Evolutionary conservation across 92 coral and sea anemone species (phyloP), one percentile per base, ranked within the genome.

Genomic region (Actinernus sp.): DNA sequence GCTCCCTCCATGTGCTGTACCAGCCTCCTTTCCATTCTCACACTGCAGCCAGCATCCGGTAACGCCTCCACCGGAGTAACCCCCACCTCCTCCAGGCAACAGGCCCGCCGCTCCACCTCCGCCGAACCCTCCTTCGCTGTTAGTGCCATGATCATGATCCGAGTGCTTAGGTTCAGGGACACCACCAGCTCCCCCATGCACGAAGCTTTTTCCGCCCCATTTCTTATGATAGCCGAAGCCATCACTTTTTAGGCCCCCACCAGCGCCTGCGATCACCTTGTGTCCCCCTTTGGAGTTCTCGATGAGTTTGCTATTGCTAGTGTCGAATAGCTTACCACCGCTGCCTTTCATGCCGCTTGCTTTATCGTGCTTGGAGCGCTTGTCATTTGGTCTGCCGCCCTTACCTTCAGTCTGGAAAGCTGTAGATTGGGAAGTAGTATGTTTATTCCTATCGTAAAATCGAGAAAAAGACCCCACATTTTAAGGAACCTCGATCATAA

Each of bases 21-120:
- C 96, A 9, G 75, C 90, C 20, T 77, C 82, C 39, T 68, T 68
- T 2, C 87, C 93, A 47, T 81, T 67, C 34, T 79, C 71, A 19
- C 96, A 90, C 31, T 17, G 33, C 54, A 87, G 26, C 87, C 87
- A 89, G 25, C 96, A 89, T 12, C 98, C 98, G 8, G 49, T 70
- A 2, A 93, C 98, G 25, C 94, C 92, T 2, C 98, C 98, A 20
- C 98, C 98, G 6, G 89, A 90, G 74, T 84, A 93, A 21, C 98
- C 98, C 13, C 98, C 98, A 13, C 98, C 98, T 10, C 81, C 98
- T 2, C 98, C 98, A 14, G 98, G 93, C 40, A 93, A 74, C 51
- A 93, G 71, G 10, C 97, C 93, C n/a, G 93, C 92, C 5, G 98
- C 93, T 19, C 98, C 98, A 32, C 98, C 98, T 36, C 98, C 98